phyloP scores from a whole-genome alignment of 2,888 invertebrate species.

The Stenodera caucasica region DNA sequence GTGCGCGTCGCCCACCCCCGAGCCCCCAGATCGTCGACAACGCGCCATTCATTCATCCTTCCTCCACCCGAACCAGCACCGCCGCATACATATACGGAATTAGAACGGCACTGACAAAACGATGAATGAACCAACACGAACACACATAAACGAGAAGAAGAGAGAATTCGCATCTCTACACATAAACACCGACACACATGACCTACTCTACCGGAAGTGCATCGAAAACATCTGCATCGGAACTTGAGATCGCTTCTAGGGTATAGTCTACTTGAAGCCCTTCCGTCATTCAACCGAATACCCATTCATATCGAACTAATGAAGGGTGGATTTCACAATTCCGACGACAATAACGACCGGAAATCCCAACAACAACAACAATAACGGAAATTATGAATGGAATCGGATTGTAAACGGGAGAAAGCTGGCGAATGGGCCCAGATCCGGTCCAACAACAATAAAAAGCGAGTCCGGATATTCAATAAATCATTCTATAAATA shows the following conservation, averaged over 20 bases:
- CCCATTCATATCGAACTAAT: not conserved
- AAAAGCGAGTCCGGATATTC: too few relatives aligned
- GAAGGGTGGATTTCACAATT: not conserved
- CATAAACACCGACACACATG: constrained; percentile 19
- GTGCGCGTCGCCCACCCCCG: constrained; percentile 39
- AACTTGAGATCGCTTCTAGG: constrained; percentile 1
- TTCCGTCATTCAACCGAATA: not conserved
- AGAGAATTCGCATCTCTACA: constrained; percentile 41
- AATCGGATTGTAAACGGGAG: not conserved
- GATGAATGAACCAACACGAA: constrained; percentile 44
- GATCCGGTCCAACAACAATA: not conserved
- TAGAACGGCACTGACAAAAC: constrained; percentile 48
- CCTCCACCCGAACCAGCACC: constrained; percentile 51
- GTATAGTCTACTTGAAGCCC: not conserved
- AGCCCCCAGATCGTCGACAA: constrained; percentile 30
- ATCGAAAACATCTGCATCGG: constrained; percentile 23
- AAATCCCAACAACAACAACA: not conserved
- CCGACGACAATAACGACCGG: not conserved
- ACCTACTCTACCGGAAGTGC: constrained; percentile 41
- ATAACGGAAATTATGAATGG: not conserved
- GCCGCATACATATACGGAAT: constrained; percentile 49
- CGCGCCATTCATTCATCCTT: constrained; percentile 47
- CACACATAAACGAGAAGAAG: constrained; percentile 17
- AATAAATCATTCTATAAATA: not conserved
- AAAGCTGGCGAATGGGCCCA: not conserved